Percentiles rank a stretch among this genome's conserved stretches.
phyloP scores from a whole-genome alignment of 2,797 vertebrate genomes.

The Sarcophilus harrisii region DNA sequence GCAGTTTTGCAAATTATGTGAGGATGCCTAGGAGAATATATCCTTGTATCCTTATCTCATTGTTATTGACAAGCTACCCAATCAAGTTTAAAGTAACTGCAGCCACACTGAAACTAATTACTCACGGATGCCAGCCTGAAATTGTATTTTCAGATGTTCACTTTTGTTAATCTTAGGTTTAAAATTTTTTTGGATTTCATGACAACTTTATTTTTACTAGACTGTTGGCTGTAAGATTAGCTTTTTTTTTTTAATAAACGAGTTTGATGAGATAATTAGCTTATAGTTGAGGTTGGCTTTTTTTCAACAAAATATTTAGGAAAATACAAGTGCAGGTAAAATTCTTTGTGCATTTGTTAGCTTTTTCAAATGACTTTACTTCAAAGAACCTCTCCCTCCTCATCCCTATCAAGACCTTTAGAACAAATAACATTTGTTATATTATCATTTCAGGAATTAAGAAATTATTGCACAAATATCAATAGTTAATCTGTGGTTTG shows the following conservation, averaged over 20 bases:
- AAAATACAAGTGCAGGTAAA: slow-evolving; percentile 24
- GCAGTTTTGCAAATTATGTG: slow-evolving; percentile 55
- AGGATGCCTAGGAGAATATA: slow-evolving; percentile 61
- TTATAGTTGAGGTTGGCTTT: slow-evolving; percentile 38
- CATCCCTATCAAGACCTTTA: background rate
- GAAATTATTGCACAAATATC: slow-evolving; percentile 17
- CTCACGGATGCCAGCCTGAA: slow-evolving; percentile 49
- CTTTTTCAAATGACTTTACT: background rate
- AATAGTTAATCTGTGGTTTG: background rate
- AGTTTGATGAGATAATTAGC: slow-evolving; percentile 53
- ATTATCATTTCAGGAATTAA: background rate
- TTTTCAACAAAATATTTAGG: slow-evolving; percentile 27
- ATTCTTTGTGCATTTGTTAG: background rate
- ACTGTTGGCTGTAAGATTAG: slow-evolving; percentile 53
- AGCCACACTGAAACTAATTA: slow-evolving; percentile 54
- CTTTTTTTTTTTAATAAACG: slow-evolving; percentile 57
- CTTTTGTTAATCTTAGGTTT: slow-evolving; percentile 70
- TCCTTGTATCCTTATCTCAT: slow-evolving; percentile 61
- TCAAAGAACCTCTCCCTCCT: background rate
- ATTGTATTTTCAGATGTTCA: slow-evolving; percentile 64
- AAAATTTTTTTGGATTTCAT: slow-evolving; percentile 65
- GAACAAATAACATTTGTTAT: background rate
- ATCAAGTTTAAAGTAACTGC: slow-evolving; percentile 67
- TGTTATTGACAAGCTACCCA: slow-evolving; percentile 65
- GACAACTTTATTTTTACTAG: slow-evolving; percentile 46